Percentiles rank a stretch among this genome's conserved stretches.
phyloP scores from a whole-genome alignment of 2,113 vertebrate genomes.

The Tringa solitaria region DNA sequence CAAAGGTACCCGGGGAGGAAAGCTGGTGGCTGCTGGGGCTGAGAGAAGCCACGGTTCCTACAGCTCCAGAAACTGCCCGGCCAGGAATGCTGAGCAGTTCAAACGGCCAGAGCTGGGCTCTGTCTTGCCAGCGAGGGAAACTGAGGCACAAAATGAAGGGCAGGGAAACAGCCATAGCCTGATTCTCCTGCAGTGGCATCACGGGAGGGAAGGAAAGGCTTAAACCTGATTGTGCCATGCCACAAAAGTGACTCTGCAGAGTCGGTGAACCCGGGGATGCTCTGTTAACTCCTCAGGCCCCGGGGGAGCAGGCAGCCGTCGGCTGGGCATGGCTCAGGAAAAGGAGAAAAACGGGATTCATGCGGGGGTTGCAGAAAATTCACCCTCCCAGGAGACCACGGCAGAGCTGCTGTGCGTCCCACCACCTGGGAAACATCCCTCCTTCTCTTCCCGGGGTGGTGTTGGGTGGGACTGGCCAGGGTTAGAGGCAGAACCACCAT shows the following conservation, averaged over 20 bases:
- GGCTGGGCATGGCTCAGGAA: neutral
- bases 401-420: neutral
- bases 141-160: neutral
- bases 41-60: neutral
- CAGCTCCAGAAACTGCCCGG: neutral
- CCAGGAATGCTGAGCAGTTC: neutral
- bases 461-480: neutral
- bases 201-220: neutral
- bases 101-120: neutral
- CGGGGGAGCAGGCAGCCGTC: accelerated
- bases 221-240: neutral
- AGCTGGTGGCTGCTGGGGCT: neutral
- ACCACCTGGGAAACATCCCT: neutral
- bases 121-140: neutral
- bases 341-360: neutral
- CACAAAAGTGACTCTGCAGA: neutral
- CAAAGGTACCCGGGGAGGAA: neutral
- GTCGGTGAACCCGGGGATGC: accelerated
- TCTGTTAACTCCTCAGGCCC: neutral
- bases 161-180: neutral
- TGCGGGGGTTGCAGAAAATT: neutral
- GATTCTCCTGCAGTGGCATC: neutral
- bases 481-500: neutral
- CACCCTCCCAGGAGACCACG: neutral
- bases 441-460: accelerated